A percentile compares a stretch with the other conserved stretches of the same genome.
Conservation (phyloP, 2,797 vertebrate species). For the Semotilus atromaculatus region DNA sequence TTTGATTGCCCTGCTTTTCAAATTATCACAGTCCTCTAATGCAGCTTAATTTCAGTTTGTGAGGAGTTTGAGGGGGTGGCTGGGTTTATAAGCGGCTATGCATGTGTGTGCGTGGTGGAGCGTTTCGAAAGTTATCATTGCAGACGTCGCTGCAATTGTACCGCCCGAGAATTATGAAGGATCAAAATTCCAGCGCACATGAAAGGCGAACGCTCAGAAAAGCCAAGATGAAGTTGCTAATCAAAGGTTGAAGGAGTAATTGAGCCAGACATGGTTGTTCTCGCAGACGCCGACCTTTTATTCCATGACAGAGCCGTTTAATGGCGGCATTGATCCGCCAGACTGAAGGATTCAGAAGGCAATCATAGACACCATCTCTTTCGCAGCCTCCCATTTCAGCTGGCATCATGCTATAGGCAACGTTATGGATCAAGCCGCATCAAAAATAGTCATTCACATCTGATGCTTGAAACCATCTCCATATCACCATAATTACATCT, state of each 20-base stretch:
- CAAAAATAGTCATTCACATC: slow-evolving; percentile 86
- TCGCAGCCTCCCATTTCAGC: slow-evolving; percentile 81
- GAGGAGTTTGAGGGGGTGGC: slow-evolving; percentile 71
- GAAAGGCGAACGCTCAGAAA: slow-evolving; percentile 65
- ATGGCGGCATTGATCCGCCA: slow-evolving; percentile 83
- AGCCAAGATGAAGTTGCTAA: slow-evolving; percentile 84
- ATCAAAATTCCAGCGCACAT: slow-evolving; percentile 76
- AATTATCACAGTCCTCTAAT: slow-evolving; percentile 83
- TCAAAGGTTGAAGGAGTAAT: slow-evolving; percentile 84
- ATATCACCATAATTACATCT: slow-evolving; percentile 81
- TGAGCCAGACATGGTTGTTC: slow-evolving; percentile 80
- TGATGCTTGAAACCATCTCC: slow-evolving; percentile 81
- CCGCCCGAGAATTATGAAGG: slow-evolving; percentile 81
- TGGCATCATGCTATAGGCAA: slow-evolving; percentile 78
- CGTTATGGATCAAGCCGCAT: slow-evolving; percentile 80
- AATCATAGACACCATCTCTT: slow-evolving; percentile 82
- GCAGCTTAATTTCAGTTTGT: slow-evolving; percentile 86
- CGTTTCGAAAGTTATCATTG: slow-evolving; percentile 76
- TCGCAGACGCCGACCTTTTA: slow-evolving; percentile 82
- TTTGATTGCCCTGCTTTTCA: slow-evolving; percentile 84
- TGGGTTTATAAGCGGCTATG: slow-evolving; percentile 40
- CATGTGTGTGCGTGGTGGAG: slow-evolving; percentile 20
- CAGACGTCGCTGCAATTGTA: slow-evolving; percentile 80
- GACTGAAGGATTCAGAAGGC: slow-evolving; percentile 84
- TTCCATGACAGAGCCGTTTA: slow-evolving; percentile 80